Evolutionary conservation across 2,797 vertebrate genomes (phyloP).

Genomic region (Lacerta bilineata): DNA sequence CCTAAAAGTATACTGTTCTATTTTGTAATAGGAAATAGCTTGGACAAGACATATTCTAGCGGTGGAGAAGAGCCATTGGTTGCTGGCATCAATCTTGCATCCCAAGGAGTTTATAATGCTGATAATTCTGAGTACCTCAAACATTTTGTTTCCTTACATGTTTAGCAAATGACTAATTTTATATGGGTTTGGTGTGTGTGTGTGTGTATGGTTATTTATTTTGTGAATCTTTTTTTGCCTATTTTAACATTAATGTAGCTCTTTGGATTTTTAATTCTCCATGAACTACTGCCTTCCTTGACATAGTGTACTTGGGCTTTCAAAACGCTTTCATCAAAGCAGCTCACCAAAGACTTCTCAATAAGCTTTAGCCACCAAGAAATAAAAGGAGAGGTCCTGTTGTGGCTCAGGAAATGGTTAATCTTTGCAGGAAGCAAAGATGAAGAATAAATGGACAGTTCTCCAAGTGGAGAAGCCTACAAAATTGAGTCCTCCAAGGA

Average conservation of each 20-base stretch:
- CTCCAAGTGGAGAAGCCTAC: no score
- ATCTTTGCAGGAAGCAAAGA: no score
- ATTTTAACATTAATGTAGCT: background rate
- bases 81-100: background rate
- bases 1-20: background rate
- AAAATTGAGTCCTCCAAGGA: no score
- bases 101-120: background rate
- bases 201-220: background rate
- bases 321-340: no score
- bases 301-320: no score
- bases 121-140: background rate
- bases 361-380: no score
- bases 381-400: no score
- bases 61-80: background rate
- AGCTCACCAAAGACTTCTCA: no score
- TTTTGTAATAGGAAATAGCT: constrained; percentile 13
- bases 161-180: background rate
- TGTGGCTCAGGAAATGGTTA: no score
- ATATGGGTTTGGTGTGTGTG: background rate
- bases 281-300: background rate
- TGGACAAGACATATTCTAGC: background rate
- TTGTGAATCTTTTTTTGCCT: background rate
- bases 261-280: background rate
- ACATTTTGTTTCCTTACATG: background rate
- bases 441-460: no score